Percentiles rank a stretch among this genome's conserved stretches.
Evolutionary conservation across 2,888 invertebrate species (phyloP).

Genomic region (Apamea anceps): DNA sequence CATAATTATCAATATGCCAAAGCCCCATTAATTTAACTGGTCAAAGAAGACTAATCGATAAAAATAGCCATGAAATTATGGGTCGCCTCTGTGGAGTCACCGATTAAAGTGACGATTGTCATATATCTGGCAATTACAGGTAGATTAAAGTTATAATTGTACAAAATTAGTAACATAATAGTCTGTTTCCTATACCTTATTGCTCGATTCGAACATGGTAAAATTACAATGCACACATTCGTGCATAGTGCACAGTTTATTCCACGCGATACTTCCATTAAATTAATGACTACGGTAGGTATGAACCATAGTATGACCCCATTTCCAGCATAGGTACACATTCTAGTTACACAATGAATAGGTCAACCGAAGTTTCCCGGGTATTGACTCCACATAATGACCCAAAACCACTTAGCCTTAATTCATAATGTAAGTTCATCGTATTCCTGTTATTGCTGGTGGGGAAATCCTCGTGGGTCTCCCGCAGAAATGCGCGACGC

Average conservation of each 20-base stretch:
- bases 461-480: background rate
- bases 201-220: slow-evolving; percentile 10
- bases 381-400: slow-evolving; percentile 10
- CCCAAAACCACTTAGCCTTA: background rate
- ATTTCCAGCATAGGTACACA: slow-evolving; percentile 1
- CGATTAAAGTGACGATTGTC: background rate
- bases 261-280: slow-evolving; percentile 48
- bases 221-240: slow-evolving; percentile 22
- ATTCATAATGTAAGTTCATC: background rate
- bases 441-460: background rate
- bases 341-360: slow-evolving; percentile 15
- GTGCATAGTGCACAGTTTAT: background rate
- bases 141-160: slow-evolving; percentile 9
- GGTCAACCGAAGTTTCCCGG: slow-evolving; percentile 16
- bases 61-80: background rate
- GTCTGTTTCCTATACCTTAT: background rate
- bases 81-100: slow-evolving; percentile 2
- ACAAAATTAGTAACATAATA: slow-evolving; percentile 5
- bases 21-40: background rate
- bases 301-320: background rate
- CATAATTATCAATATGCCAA: background rate
- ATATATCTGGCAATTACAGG: slow-evolving; percentile 6
- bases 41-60: slow-evolving; percentile 4
- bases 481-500: no score
- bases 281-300: slow-evolving; percentile 14